Evolutionary conservation across 2,113 vertebrate species (phyloP).

Genomic region (Accipiter cooperii): DNA sequence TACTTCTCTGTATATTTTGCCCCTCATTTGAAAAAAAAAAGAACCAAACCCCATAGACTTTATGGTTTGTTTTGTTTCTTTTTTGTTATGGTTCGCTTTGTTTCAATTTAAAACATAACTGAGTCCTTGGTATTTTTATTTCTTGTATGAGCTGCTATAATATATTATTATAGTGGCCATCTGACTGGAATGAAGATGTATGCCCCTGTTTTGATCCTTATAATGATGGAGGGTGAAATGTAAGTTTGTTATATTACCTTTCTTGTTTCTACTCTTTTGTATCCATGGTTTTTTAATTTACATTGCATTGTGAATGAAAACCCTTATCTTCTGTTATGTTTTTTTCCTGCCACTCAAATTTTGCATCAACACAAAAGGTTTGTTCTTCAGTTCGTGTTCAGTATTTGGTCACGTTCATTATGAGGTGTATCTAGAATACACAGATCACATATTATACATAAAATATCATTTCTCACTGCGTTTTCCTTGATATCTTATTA

Average conservation of each 20-base stretch:
- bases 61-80: not conserved
- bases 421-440: slow-evolving; percentile 38
- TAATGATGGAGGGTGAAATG: slow-evolving; percentile 20
- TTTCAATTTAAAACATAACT: not conserved
- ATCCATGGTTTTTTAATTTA: slow-evolving; percentile 61
- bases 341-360: slow-evolving; percentile 58
- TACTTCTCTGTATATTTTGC: not conserved
- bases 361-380: slow-evolving; percentile 56
- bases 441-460: slow-evolving; percentile 31
- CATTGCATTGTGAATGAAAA: slow-evolving; percentile 52
- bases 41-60: not conserved
- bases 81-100: not conserved
- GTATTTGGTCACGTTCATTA: slow-evolving; percentile 53
- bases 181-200: slow-evolving; percentile 48
- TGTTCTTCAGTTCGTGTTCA: slow-evolving; percentile 53
- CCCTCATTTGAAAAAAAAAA: not conserved
- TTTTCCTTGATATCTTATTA: slow-evolving; percentile 48
- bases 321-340: slow-evolving; percentile 52
- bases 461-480: slow-evolving; percentile 16
- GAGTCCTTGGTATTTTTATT: slow-evolving; percentile 1
- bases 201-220: slow-evolving; percentile 43
- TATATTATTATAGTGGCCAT: slow-evolving; percentile 34
- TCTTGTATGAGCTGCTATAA: not conserved
- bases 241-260: slow-evolving; percentile 55
- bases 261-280: slow-evolving; percentile 56